phyloP scores from a whole-genome alignment of 2,888 invertebrate species.

The Allygus modestus region DNA sequence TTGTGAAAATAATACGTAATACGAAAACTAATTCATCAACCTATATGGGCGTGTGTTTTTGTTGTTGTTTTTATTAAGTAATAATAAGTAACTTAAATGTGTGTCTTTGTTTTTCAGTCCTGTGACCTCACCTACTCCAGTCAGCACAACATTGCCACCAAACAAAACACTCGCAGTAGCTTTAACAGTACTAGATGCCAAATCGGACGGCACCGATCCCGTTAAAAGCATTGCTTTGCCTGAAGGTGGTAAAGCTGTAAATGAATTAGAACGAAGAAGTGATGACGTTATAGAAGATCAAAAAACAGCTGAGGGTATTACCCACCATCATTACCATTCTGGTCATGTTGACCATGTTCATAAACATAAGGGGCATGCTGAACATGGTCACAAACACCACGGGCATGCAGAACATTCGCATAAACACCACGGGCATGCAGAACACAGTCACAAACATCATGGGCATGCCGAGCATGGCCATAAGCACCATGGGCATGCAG shows the following conservation, averaged over 20 bases:
- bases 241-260: not conserved
- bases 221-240: not conserved
- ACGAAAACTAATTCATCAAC: too few species aligned
- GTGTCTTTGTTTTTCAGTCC: too few species aligned
- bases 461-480: conserved; percentile 65
- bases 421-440: conserved; percentile 60
- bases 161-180: conserved; percentile 1
- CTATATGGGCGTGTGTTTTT: too few species aligned
- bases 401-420: conserved; percentile 65
- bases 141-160: not conserved
- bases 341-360: conserved; percentile 41
- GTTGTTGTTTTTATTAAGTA: too few species aligned
- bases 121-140: not conserved
- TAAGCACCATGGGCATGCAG: conserved; percentile 60
- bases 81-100: too few species aligned
- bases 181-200: not conserved
- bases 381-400: conserved; percentile 66
- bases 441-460: conserved; percentile 67
- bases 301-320: conserved; percentile 4
- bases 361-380: conserved; percentile 64
- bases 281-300: conserved; percentile 14
- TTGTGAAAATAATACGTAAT: too few species aligned
- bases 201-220: not conserved
- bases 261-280: not conserved
- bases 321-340: conserved; percentile 11